These are phyloP conservation scores for Drosophila pseudotakahashii DNA, from an alignment of 2,888 invertebrate species.

Conservation along the genomic window DNA sequence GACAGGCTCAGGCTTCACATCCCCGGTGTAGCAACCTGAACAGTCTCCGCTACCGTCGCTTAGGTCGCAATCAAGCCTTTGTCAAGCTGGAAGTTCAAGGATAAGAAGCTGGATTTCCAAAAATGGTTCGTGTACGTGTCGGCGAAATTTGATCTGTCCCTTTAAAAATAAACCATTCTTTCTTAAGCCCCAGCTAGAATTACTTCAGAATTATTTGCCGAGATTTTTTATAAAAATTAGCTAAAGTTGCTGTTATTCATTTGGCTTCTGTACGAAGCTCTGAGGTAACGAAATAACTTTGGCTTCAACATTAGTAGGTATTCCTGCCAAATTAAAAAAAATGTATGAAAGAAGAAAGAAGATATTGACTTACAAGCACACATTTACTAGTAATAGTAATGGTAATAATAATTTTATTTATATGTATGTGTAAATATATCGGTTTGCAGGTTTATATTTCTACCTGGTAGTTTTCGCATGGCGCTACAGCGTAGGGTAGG, in stretches of 20 bases:
- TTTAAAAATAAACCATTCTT: conserved; percentile 67
- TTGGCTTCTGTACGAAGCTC: conserved; percentile 71
- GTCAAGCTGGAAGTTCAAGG: conserved; percentile 80
- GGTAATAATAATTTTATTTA: neutral
- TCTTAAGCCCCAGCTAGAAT: conserved; percentile 55
- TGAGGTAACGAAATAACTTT: conserved; percentile 7
- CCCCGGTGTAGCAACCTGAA: conserved; percentile 56
- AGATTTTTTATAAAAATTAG: conserved; percentile 37
- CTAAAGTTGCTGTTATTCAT: conserved; percentile 67
- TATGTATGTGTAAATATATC: neutral
- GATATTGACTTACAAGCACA: neutral
- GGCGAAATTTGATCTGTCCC: conserved; percentile 79
- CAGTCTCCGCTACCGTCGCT: conserved; percentile 35
- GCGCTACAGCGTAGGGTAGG: conserved; percentile 50
- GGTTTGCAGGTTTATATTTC: neutral
- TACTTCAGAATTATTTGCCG: conserved; percentile 52
- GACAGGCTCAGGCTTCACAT: conserved; percentile 37
- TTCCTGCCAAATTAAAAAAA: conserved; percentile 5
- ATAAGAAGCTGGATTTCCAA: conserved; percentile 54
- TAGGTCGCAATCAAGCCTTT: conserved; percentile 50
- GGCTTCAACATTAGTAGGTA: conserved; percentile 19
- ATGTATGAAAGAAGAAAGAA: conserved; percentile 1
- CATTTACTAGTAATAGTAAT: neutral
- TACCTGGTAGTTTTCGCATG: conserved; percentile 27
- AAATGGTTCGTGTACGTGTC: conserved; percentile 58